phyloP scores from a whole-genome alignment of 2,797 vertebrate genomes.

The Trichosurus vulpecula region DNA sequence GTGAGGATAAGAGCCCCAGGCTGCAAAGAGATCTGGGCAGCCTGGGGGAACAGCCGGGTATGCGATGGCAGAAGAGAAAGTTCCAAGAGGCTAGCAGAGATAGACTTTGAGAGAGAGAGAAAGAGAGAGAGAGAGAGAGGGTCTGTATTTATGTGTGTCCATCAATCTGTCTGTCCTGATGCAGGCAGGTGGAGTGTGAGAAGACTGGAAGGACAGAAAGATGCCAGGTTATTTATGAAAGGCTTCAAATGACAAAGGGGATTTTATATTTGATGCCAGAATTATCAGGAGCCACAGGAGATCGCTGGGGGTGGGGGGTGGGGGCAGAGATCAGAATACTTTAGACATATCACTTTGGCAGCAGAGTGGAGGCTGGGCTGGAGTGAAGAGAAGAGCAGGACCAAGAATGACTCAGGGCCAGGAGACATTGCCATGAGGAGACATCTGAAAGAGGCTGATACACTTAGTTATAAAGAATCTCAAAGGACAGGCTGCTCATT shows the following conservation, averaged over 20 bases:
- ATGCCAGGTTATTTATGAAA: background rate
- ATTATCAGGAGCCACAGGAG: background rate
- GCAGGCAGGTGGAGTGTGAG: background rate
- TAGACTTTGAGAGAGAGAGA: background rate
- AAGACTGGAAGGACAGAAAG: background rate
- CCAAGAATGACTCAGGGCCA: too few species aligned
- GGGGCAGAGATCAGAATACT: background rate
- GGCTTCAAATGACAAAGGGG: background rate
- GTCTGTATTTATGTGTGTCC: too few species aligned
- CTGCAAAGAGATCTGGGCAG: background rate
- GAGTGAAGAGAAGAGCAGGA: background rate
- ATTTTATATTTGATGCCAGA: background rate
- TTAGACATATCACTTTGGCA: background rate
- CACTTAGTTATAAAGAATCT: background rate
- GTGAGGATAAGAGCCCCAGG: background rate
- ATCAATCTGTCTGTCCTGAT: too few species aligned
- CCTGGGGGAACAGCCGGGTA: too few species aligned
- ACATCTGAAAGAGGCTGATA: background rate
- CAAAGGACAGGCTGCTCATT: background rate
- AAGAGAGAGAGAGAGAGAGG: too few species aligned
- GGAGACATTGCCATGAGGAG: background rate
- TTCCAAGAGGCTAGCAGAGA: too few species aligned
- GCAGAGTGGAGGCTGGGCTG: background rate
- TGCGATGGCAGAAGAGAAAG: background rate
- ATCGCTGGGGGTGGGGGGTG: background rate